Evolutionary conservation across 2,113 vertebrate genomes (phyloP).

Genomic region (Xiphophorus couchianus): DNA sequence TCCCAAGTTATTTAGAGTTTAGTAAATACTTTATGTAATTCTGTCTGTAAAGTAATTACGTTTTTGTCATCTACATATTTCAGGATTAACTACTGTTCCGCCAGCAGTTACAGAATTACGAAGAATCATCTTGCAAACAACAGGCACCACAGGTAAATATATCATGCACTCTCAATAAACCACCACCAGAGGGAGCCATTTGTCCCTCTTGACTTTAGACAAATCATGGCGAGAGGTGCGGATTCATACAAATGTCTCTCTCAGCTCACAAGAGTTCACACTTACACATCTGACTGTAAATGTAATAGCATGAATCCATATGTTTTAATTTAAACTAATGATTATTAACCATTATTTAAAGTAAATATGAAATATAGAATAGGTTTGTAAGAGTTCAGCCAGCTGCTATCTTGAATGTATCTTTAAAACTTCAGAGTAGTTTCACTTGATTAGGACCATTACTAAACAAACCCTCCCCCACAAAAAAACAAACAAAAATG

Average conservation of each 20-base stretch:
- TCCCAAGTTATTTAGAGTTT: too few relatives aligned
- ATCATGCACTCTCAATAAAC: conserved; percentile 21
- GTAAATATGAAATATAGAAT: too few relatives aligned
- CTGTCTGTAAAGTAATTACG: neutral
- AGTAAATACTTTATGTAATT: neutral
- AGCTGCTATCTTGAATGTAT: too few relatives aligned
- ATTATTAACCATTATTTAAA: neutral
- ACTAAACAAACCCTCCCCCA: neutral
- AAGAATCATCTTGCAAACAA: neutral
- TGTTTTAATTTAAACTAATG: neutral
- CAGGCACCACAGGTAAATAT: conserved; percentile 38
- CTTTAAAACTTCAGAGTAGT: too few relatives aligned
- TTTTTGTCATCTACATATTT: neutral
- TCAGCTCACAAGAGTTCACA: neutral
- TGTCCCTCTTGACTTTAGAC: conserved; percentile 2
- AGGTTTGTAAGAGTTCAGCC: too few relatives aligned
- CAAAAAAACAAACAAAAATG: neutral
- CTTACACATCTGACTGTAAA: neutral
- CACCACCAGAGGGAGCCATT: conserved; percentile 63
- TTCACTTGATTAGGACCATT: too few relatives aligned
- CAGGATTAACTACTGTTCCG: conserved; percentile 56
- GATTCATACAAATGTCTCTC: neutral
- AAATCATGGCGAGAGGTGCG: neutral
- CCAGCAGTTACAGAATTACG: conserved; percentile 27
- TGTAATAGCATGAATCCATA: neutral